Evolutionary conservation across 2,113 vertebrate genomes (phyloP).

Genomic region (Thalassoma bifasciatum): DNA sequence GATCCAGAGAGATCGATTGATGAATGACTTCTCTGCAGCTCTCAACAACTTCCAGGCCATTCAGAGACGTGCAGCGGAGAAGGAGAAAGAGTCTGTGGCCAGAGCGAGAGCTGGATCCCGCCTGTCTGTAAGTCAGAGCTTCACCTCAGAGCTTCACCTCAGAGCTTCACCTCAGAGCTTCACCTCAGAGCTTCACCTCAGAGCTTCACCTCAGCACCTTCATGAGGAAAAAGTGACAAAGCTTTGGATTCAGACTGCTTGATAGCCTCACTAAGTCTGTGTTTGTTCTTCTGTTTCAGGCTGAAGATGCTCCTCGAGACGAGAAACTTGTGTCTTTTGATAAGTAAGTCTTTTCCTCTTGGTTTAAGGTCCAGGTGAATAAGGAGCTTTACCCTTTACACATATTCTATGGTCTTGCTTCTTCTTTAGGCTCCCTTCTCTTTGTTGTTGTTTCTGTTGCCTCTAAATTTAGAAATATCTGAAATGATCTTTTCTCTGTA

Average conservation of each 20-base stretch:
- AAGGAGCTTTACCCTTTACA: too few relatives aligned
- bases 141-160: too few relatives aligned
- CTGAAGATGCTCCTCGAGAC: slow-evolving; percentile 88
- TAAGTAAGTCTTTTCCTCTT: slow-evolving; percentile 82
- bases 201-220: background rate
- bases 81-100: slow-evolving; percentile 93
- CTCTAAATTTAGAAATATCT: background rate
- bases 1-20: slow-evolving; percentile 94
- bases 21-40: slow-evolving; percentile 95
- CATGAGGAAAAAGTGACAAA: background rate
- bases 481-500: background rate
- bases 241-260: background rate
- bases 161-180: too few relatives aligned
- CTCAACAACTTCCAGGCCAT: slow-evolving; percentile 94
- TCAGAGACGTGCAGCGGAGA: slow-evolving; percentile 91
- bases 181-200: too few relatives aligned
- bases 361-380: too few relatives aligned
- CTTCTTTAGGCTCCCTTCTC: too few relatives aligned
- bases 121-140: slow-evolving; percentile 83
- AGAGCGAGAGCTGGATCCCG: slow-evolving; percentile 91
- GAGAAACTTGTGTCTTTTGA: slow-evolving; percentile 96
- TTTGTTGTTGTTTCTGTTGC: too few relatives aligned
- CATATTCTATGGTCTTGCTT: too few relatives aligned
- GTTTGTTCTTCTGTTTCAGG: slow-evolving; percentile 70
- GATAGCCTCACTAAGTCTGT: background rate